Evolutionary conservation across 2,888 invertebrate species (phyloP).

Genomic region (Pyralis farinalis): DNA sequence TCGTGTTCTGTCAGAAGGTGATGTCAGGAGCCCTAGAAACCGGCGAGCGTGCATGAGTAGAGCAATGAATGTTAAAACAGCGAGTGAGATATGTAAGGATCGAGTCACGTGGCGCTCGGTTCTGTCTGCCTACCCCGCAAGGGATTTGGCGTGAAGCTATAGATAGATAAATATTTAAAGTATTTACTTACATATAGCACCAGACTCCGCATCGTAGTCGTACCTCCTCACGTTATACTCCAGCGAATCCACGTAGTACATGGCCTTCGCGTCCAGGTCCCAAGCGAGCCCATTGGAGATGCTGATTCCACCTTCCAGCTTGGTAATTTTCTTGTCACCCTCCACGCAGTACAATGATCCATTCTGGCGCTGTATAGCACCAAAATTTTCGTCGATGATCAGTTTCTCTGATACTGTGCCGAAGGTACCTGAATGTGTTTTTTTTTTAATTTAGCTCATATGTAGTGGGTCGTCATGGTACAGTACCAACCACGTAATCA

Average conservation of each 20-base stretch:
- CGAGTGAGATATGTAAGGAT: too few species aligned
- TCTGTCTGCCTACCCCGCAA: too few species aligned
- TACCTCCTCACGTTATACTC: slow-evolving; percentile 84
- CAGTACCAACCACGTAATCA: too few species aligned
- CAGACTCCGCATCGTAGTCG: slow-evolving; percentile 85
- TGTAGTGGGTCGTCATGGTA: too few species aligned
- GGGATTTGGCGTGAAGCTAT: too few species aligned
- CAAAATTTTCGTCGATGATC: slow-evolving; percentile 56
- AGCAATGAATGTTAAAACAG: too few species aligned
- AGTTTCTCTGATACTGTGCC: too few species aligned
- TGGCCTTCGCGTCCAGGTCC: slow-evolving; percentile 83
- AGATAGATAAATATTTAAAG: background rate
- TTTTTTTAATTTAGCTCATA: too few species aligned
- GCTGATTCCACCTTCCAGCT: slow-evolving; percentile 52
- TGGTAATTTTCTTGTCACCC: slow-evolving; percentile 30
- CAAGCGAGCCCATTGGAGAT: slow-evolving; percentile 92
- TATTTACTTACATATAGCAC: slow-evolving; percentile 83
- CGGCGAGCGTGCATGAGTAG: too few species aligned
- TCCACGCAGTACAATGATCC: slow-evolving; percentile 73
- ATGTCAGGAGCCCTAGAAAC: too few species aligned
- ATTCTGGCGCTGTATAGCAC: slow-evolving; percentile 54
- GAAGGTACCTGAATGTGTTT: slow-evolving; percentile 74
- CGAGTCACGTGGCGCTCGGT: too few species aligned
- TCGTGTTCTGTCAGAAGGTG: too few species aligned
- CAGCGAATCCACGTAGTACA: slow-evolving; percentile 88